Base-by-base conservation (phyloP, 2,888 invertebrate genomes). In the Drosophila pseudotalamancana region DNA sequence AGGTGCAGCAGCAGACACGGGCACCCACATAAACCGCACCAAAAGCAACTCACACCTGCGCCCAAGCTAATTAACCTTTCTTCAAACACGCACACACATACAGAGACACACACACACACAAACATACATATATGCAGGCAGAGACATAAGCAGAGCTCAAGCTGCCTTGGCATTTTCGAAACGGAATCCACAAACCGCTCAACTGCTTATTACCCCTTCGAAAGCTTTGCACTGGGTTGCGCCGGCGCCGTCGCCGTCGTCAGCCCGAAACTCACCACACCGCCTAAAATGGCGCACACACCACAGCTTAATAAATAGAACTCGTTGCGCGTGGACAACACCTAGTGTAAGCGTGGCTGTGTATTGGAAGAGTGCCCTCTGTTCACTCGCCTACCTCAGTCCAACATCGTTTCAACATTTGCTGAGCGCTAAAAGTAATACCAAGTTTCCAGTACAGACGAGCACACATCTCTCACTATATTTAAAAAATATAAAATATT, bases 241-340 rank as follows among this genome's bases (percentile, higher is more conserved):
- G 72, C 67, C 51, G 65, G 69, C 74, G 80, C 67, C 27, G 64
- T 31, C 56, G 56, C 18, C 16, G 62, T 29, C 40, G 45, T 37
- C 63, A 53, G 55, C 51, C n/a, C 23, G 23, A 61, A 74, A 74
- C 42, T 77, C 88, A 90, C 91, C 91, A 89, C 90, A 85, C 34
- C 57, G 64, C 45, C 81, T 71, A 70, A 78, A 61, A 74, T 56
- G 70, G 71, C 73, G 73, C 73, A 62, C 62, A 76, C 79, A 77
- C 77, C 89, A 53, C 88, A 87, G 90, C 91, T 92, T 92, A 90
- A 92, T 92, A 92, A 92, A 92, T 92, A 92, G 92, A 91, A 91
- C 91, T 89, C 88, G 89, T 87, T 88, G 87, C 80, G 76, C 78
- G 76, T 83, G 88, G 90, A 89, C 90, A 91, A 91, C 91, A 91